Conservation (phyloP, 2,888 invertebrate genomes). For the Athetis lepigone region DNA sequence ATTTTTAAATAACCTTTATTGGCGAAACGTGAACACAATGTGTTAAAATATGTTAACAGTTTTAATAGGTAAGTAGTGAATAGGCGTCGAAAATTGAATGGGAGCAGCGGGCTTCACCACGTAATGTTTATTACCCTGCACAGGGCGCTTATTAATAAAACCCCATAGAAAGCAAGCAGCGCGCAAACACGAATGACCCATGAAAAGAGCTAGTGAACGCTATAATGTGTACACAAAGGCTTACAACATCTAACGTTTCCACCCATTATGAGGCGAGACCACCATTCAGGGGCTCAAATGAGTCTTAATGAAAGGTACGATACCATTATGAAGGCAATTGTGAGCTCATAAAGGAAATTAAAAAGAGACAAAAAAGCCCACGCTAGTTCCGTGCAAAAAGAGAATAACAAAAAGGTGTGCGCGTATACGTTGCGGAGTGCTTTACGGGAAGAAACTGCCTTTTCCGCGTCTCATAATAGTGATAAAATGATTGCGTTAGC, state of each 20-base stretch:
- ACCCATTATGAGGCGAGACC: conserved; percentile 82
- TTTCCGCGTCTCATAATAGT: conserved; percentile 49
- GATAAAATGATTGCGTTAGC: conserved; percentile 48
- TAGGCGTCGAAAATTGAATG: conserved; percentile 54
- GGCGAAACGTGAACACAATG: conserved; percentile 1
- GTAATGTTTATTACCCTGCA: conserved; percentile 68
- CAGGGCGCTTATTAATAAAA: conserved; percentile 79
- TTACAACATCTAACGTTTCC: conserved; percentile 83
- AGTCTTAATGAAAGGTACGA: conserved; percentile 88
- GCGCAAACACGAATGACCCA: conserved; percentile 77
- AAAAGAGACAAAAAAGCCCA: conserved; percentile 81
- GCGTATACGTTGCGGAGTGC: conserved; percentile 61
- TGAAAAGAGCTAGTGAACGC: conserved; percentile 78
- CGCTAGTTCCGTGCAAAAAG: conserved; percentile 69
- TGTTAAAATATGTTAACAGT: conserved; percentile 28
- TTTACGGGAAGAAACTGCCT: conserved; percentile 66
- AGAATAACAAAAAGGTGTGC: conserved; percentile 69
- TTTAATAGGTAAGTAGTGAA: conserved; percentile 31
- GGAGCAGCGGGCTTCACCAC: conserved; percentile 52
- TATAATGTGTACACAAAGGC: conserved; percentile 82
- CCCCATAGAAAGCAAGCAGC: conserved; percentile 73
- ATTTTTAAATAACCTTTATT: too few species aligned
- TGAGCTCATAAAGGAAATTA: conserved; percentile 88
- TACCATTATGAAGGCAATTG: conserved; percentile 88
- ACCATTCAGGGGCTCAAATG: conserved; percentile 85